Percentiles rank a stretch among this genome's conserved stretches.
Evolutionary conservation across 2,888 invertebrate genomes (phyloP).

Genomic region (Priocnemis perturbator): DNA sequence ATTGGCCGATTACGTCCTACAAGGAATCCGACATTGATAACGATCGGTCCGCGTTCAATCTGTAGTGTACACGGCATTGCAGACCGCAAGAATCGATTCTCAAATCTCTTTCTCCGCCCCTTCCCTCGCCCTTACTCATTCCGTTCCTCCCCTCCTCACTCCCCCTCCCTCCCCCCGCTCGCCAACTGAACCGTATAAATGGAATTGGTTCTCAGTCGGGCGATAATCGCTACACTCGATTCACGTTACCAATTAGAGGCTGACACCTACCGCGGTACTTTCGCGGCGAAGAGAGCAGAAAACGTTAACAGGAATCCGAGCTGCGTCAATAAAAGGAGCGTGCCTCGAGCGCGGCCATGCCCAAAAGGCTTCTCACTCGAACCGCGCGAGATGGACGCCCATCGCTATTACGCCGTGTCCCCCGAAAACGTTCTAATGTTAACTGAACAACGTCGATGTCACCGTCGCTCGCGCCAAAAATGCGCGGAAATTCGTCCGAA

Average conservation of each 20-base stretch:
- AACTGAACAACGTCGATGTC: too few relatives aligned
- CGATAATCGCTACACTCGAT: slow-evolving; percentile 34
- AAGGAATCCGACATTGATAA: slow-evolving; percentile 9
- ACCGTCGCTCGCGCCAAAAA: too few relatives aligned
- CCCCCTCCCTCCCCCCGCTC: slow-evolving; percentile 1
- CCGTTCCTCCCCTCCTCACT: slow-evolving; percentile 3
- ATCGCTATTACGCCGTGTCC: too few relatives aligned
- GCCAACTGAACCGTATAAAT: slow-evolving; percentile 26
- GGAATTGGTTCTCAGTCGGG: slow-evolving; percentile 40
- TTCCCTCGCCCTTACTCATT: slow-evolving; percentile 3
- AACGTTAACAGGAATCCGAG: neutral
- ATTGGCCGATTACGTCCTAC: too few relatives aligned
- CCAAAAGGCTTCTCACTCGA: too few relatives aligned
- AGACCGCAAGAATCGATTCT: slow-evolving; percentile 40
- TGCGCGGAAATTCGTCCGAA: too few relatives aligned
- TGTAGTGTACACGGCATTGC: slow-evolving; percentile 22
- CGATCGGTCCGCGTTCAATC: slow-evolving; percentile 30
- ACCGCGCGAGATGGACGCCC: too few relatives aligned
- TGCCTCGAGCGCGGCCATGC: too few relatives aligned
- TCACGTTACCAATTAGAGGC: slow-evolving; percentile 45
- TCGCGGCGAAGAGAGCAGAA: neutral
- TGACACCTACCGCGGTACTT: slow-evolving; percentile 32
- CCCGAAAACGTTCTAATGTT: too few relatives aligned
- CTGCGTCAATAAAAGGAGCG: too few relatives aligned
- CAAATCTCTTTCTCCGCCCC: slow-evolving; percentile 30